phyloP scores from a whole-genome alignment of 2,113 vertebrate genomes.

The Patagioenas fasciata region DNA sequence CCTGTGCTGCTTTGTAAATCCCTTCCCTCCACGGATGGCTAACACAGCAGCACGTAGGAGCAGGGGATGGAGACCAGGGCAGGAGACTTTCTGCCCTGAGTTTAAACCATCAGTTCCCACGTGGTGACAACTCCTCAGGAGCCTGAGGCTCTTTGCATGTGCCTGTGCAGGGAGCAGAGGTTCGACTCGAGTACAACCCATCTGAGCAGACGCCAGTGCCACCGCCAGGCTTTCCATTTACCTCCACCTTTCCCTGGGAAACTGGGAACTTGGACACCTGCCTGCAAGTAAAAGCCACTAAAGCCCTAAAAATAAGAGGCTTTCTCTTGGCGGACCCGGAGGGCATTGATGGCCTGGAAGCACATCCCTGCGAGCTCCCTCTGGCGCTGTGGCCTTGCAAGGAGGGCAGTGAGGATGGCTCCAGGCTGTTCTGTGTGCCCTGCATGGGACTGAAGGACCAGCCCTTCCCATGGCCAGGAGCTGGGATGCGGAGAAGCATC shows the following conservation, averaged over 20 bases:
- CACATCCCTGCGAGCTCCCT: not conserved
- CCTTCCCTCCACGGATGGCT: not conserved
- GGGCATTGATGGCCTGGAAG: not conserved
- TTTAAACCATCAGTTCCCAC: not conserved
- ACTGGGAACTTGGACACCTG: not conserved
- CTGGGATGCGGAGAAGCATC: not conserved
- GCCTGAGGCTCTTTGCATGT: not conserved
- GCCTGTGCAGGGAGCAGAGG: not conserved
- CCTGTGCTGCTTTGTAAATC: not conserved
- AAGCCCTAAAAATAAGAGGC: not conserved
- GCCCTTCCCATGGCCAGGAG: rapidly evolving
- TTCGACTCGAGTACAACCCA: not conserved
- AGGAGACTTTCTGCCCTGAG: not conserved
- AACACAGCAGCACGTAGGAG: not conserved
- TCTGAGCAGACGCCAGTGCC: not conserved
- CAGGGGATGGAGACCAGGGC: not conserved
- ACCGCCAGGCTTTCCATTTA: not conserved
- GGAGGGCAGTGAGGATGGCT: not conserved
- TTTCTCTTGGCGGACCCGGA: not conserved
- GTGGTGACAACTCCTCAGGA: not conserved
- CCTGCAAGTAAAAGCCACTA: not conserved
- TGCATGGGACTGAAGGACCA: not conserved
- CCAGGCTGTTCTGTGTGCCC: not conserved
- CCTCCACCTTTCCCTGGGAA: not conserved
- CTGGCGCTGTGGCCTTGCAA: not conserved